Percentiles rank a stretch among this genome's conserved stretches.
Evolutionary conservation across 1,140 invertebrate species (phyloP).

Genomic region (Pseudomyrmex pallidus): DNA sequence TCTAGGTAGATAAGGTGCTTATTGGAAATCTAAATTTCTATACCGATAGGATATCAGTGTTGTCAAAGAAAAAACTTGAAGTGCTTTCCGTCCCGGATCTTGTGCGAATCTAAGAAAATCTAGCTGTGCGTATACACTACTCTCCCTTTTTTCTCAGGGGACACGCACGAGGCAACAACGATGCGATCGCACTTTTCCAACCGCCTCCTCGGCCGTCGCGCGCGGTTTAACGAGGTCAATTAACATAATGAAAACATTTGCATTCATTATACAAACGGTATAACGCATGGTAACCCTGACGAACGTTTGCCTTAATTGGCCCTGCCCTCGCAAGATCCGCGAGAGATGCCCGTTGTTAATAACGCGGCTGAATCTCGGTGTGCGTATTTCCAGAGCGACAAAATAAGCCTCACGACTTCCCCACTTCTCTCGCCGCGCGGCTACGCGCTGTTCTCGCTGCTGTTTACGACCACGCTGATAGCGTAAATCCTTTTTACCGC

Average conservation of each 20-base stretch:
- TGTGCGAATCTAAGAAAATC: conserved; percentile 16
- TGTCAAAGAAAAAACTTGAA: no score
- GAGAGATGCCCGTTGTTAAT: conserved; percentile 42
- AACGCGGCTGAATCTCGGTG: conserved; percentile 16
- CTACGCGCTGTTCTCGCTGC: background rate
- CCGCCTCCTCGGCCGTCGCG: conserved; percentile 21
- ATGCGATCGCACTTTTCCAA: conserved; percentile 44
- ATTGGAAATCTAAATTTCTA: no score
- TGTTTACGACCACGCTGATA: background rate
- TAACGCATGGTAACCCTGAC: conserved; percentile 34
- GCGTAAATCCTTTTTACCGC: conserved; percentile 7
- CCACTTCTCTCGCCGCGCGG: no score
- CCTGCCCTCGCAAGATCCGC: conserved; percentile 15
- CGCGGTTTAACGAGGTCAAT: conserved; percentile 34
- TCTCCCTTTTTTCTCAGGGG: background rate
- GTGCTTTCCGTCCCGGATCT: background rate
- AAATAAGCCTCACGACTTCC: conserved; percentile 1
- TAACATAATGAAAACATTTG: conserved; percentile 60
- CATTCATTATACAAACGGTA: conserved; percentile 46
- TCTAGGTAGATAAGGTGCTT: no score
- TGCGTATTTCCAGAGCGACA: conserved; percentile 18
- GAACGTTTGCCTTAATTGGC: conserved; percentile 53
- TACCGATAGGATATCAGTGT: no score
- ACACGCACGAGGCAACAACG: background rate
- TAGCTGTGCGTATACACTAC: background rate